Percentiles rank a stretch among this genome's conserved stretches.
These are phyloP conservation scores for Sandelia bainsii DNA, from an alignment of 2,797 vertebrate genomes.

Conservation along the genomic window DNA sequence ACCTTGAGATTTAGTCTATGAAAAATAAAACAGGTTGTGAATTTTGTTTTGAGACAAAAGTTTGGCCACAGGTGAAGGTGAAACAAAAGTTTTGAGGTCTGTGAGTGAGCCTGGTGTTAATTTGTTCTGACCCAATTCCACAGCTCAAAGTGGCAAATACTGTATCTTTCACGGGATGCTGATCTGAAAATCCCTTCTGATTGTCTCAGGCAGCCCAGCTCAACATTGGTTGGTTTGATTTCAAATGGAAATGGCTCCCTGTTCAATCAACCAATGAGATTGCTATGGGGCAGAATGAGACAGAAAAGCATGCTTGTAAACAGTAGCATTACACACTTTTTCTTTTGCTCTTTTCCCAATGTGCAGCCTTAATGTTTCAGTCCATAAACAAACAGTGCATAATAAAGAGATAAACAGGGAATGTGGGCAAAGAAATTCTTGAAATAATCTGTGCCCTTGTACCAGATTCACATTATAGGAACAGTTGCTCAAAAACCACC, in stretches of 20 bases:
- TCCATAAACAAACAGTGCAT: slow-evolving; percentile 34
- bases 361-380: slow-evolving; percentile 35
- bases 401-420: slow-evolving; percentile 60
- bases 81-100: slow-evolving; percentile 20
- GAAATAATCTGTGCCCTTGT: not conserved
- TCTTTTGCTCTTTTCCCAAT: slow-evolving; percentile 11
- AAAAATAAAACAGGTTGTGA: slow-evolving; percentile 43
- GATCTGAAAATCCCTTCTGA: slow-evolving; percentile 76
- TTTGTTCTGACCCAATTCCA: slow-evolving; percentile 19
- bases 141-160: slow-evolving; percentile 15
- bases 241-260: slow-evolving; percentile 68
- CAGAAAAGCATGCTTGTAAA: slow-evolving; percentile 73
- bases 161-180: slow-evolving; percentile 24
- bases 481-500: slow-evolving; percentile 18
- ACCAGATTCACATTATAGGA: slow-evolving; percentile 50
- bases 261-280: slow-evolving; percentile 65
- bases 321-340: slow-evolving; percentile 56
- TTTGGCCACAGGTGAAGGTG: slow-evolving; percentile 19
- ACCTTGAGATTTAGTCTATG: slow-evolving; percentile 45
- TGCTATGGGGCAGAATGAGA: slow-evolving; percentile 74
- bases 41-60: slow-evolving; percentile 46
- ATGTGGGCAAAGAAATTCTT: slow-evolving; percentile 35
- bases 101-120: slow-evolving; percentile 7
- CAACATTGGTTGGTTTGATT: slow-evolving; percentile 63
- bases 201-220: slow-evolving; percentile 81